Evolutionary conservation across 2,888 invertebrate species (phyloP).

Genomic region (Dryobota labecula): DNA sequence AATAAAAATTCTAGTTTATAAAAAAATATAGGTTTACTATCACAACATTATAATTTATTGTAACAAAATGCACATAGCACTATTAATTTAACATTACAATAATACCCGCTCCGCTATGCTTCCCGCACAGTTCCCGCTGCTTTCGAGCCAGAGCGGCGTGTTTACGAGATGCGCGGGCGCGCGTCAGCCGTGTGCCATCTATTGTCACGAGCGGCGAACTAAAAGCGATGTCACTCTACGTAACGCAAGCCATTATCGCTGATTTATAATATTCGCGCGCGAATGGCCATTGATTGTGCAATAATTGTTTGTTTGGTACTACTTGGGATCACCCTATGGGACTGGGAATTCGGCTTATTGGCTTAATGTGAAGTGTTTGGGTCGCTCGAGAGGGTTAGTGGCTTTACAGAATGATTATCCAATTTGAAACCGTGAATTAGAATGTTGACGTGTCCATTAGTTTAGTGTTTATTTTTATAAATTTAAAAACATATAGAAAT

Average conservation of each 20-base stretch:
- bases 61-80: neutral
- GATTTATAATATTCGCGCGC: conserved; percentile 84
- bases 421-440: conserved; percentile 41
- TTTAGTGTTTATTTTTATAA: neutral
- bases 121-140: conserved; percentile 47
- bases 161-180: conserved; percentile 77
- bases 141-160: conserved; percentile 52
- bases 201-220: conserved; percentile 77
- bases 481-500: neutral
- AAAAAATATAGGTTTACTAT: neutral
- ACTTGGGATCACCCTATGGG: conserved; percentile 73
- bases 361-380: conserved; percentile 75
- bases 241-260: conserved; percentile 80
- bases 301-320: conserved; percentile 88
- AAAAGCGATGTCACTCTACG: conserved; percentile 79
- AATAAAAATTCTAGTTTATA: neutral
- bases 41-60: neutral
- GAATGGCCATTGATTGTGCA: conserved; percentile 85
- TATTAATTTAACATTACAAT: neutral
- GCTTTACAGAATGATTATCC: conserved; percentile 47
- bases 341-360: conserved; percentile 84
- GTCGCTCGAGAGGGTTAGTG: conserved; percentile 62
- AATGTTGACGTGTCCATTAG: neutral
- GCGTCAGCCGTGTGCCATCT: conserved; percentile 76
- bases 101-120: conserved; percentile 1